A percentile compares a stretch with the other conserved stretches of the same genome.
Evolutionary conservation across 2,113 vertebrate genomes (phyloP).

Genomic region (Centrocercus urophasianus): DNA sequence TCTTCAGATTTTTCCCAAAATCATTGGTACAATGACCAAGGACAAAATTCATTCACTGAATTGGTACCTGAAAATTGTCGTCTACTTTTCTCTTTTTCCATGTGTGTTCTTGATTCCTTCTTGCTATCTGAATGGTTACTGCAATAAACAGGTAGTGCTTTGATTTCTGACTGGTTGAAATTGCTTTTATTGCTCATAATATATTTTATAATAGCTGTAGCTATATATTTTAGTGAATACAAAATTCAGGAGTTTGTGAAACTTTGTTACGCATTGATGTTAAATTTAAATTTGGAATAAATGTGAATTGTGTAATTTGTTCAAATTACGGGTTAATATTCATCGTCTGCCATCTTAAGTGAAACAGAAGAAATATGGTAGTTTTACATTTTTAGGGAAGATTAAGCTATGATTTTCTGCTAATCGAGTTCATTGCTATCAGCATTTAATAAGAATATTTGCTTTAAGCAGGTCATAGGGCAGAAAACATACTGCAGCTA

Average conservation of each 20-base stretch:
- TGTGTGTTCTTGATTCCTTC: background rate
- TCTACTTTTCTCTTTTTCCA: background rate
- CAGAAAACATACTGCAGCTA: constrained; percentile 9
- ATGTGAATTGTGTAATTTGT: background rate
- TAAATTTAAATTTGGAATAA: constrained; percentile 10
- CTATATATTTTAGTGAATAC: background rate
- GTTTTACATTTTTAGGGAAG: background rate
- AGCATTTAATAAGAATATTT: constrained; percentile 11
- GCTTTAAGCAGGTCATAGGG: background rate
- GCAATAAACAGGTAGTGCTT: background rate
- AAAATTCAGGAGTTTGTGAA: background rate
- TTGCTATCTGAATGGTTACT: background rate
- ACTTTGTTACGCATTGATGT: background rate
- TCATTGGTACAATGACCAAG: background rate
- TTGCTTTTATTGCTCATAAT: background rate
- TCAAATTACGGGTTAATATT: constrained; percentile 25
- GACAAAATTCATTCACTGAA: background rate
- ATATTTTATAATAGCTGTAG: background rate
- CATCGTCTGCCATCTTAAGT: background rate
- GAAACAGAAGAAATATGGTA: constrained; percentile 3
- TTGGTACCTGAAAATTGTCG: background rate
- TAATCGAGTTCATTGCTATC: constrained; percentile 1
- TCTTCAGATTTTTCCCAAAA: background rate
- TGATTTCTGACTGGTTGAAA: background rate
- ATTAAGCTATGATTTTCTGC: constrained; percentile 1